Percentiles rank a stretch among this genome's conserved stretches.
Evolutionary conservation across 2,888 invertebrate species (phyloP).

Genomic region (Euclidia mi): DNA sequence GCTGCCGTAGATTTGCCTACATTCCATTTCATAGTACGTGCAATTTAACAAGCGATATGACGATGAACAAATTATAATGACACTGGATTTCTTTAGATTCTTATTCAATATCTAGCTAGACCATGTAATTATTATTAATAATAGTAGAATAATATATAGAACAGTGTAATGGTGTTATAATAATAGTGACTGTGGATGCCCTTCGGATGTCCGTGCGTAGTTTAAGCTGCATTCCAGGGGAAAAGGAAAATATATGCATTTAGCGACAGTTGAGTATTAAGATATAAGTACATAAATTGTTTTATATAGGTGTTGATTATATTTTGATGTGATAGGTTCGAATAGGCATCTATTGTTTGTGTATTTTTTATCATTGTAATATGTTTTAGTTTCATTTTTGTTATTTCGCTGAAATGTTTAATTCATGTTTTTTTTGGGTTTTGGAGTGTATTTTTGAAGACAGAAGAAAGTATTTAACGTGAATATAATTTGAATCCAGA

Average conservation of each 20-base stretch:
- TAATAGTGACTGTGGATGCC: conserved; percentile 44
- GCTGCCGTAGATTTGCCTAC: background rate
- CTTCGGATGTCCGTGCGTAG: conserved; percentile 71
- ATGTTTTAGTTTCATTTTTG: no score
- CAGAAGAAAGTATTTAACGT: background rate
- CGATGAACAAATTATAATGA: conserved; percentile 29
- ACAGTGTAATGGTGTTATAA: conserved; percentile 50
- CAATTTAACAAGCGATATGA: conserved; percentile 15
- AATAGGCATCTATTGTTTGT: background rate
- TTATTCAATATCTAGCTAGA: conserved; percentile 49
- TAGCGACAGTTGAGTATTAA: conserved; percentile 49
- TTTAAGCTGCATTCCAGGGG: conserved; percentile 88
- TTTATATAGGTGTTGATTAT: background rate
- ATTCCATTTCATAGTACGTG: conserved; percentile 16
- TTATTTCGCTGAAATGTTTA: no score
- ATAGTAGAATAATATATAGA: conserved; percentile 54
- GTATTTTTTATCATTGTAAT: background rate
- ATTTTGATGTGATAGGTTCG: conserved; percentile 9
- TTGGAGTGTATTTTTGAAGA: background rate
- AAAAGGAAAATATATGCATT: conserved; percentile 57
- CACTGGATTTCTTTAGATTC: conserved; percentile 33
- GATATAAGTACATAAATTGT: conserved; percentile 3
- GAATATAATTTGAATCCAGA: background rate
- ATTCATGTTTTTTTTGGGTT: background rate
- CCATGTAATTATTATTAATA: conserved; percentile 32